A percentile compares a stretch with the other conserved stretches of the same genome.
Evolutionary conservation across 2,888 invertebrate species (phyloP).

Genomic region (Salpingus planirostris): DNA sequence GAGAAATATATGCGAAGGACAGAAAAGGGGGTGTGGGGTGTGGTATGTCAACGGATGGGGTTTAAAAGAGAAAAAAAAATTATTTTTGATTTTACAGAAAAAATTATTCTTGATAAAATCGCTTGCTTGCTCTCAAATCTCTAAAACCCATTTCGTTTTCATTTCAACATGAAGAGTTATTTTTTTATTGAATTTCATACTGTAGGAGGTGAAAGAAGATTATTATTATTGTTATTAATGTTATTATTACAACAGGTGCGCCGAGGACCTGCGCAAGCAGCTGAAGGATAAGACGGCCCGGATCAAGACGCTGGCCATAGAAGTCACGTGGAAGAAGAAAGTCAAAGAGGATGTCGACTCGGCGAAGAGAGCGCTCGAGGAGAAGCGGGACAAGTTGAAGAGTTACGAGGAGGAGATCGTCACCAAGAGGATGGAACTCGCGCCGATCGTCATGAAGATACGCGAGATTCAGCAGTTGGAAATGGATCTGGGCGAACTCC

Average conservation of each 20-base stretch:
- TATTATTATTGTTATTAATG: too few species aligned
- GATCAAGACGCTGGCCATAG: conserved; percentile 47
- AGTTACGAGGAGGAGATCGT: conserved; percentile 46
- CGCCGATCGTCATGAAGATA: conserved; percentile 40
- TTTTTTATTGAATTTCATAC: too few species aligned
- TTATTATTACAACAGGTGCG: conserved; percentile 75
- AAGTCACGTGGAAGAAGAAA: conserved; percentile 46
- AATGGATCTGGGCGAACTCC: conserved; percentile 30
- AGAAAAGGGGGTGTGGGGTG: too few species aligned
- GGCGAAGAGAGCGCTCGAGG: conserved; percentile 52
- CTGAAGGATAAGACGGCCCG: conserved; percentile 52
- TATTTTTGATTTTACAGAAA: too few species aligned
- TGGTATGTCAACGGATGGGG: too few species aligned
- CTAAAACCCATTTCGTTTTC: too few species aligned
- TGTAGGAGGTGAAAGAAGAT: too few species aligned
- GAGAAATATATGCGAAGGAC: too few species aligned
- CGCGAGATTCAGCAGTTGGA: conserved; percentile 37
- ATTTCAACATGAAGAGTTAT: too few species aligned
- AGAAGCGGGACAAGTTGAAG: conserved; percentile 53
- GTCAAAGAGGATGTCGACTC: conserved; percentile 54
- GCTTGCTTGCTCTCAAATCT: too few species aligned
- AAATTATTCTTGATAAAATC: too few species aligned
- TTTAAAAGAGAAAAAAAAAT: too few species aligned
- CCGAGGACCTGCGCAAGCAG: conserved; percentile 63
- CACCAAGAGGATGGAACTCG: conserved; percentile 39